A percentile compares a stretch with the other conserved stretches of the same genome.
Conservation (phyloP, 1,140 invertebrate genomes). For the Scaptodrosophila lebanonensis region DNA sequence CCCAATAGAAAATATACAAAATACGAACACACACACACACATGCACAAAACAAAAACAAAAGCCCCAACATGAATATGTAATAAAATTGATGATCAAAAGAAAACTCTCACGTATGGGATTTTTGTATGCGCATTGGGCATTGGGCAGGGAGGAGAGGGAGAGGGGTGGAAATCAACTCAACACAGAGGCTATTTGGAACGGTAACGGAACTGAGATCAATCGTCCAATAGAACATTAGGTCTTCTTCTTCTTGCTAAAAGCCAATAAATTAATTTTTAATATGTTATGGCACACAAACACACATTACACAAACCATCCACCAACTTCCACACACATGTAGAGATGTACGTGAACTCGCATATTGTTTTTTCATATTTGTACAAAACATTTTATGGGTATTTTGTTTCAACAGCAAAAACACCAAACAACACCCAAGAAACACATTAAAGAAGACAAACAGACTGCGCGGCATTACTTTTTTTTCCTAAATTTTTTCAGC, state of each 20-base stretch:
- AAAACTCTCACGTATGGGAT: conserved; percentile 60
- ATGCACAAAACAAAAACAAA: conserved; percentile 32
- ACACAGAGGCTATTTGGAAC: too few relatives aligned
- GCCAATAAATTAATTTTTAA: conserved; percentile 71
- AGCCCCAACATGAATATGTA: conserved; percentile 36
- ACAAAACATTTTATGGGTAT: conserved; percentile 61
- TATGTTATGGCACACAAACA: conserved; percentile 40
- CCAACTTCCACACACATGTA: background rate
- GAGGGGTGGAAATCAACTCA: conserved; percentile 11
- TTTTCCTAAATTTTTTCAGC: conserved; percentile 49
- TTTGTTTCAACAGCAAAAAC: conserved; percentile 66
- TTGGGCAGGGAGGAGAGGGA: background rate
- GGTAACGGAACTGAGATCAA: conserved; percentile 67
- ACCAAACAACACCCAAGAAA: conserved; percentile 20
- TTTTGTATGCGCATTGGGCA: background rate
- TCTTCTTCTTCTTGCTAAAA: conserved; percentile 38
- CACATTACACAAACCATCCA: background rate
- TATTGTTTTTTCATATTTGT: conserved; percentile 49
- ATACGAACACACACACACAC: background rate
- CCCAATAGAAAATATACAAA: conserved; percentile 19
- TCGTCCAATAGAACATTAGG: conserved; percentile 32
- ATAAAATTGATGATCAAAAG: conserved; percentile 74
- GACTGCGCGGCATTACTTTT: conserved; percentile 60
- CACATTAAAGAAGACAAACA: conserved; percentile 54
- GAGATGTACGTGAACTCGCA: background rate